A percentile compares a stretch with the other conserved stretches of the same genome.
phyloP scores from a whole-genome alignment of 2,888 invertebrate species.

The Antheraea yamamai region DNA sequence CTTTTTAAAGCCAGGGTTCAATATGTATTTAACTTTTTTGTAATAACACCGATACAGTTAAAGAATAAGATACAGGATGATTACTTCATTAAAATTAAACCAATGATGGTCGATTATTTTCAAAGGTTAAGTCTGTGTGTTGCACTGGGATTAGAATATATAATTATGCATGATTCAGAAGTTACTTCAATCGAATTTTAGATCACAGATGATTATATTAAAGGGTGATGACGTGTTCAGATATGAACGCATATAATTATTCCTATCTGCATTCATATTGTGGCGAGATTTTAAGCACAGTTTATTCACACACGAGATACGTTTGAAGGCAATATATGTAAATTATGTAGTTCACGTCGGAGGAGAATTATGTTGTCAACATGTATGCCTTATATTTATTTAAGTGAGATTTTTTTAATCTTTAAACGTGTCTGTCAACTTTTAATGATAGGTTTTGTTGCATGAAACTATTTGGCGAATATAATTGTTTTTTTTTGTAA shows the following conservation, averaged over 20 bases:
- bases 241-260: background rate
- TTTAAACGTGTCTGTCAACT: background rate
- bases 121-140: no score
- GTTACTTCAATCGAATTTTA: no score
- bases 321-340: background rate
- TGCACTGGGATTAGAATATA: no score
- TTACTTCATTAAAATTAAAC: no score
- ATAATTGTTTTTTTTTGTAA: background rate
- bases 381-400: conserved; percentile 1
- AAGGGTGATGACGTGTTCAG: background rate
- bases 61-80: no score
- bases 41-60: no score
- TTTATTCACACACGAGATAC: background rate
- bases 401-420: background rate
- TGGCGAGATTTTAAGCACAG: background rate
- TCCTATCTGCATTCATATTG: background rate
- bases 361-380: conserved; percentile 13
- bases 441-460: background rate
- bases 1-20: no score
- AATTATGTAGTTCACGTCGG: conserved; percentile 2
- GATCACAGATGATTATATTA: no score
- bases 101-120: no score
- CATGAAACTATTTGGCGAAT: background rate
- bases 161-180: no score
- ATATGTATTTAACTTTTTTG: no score